These are phyloP conservation scores for Ceratina japonica DNA, from an alignment of 1,140 invertebrate genomes.

Conservation along the genomic window DNA sequence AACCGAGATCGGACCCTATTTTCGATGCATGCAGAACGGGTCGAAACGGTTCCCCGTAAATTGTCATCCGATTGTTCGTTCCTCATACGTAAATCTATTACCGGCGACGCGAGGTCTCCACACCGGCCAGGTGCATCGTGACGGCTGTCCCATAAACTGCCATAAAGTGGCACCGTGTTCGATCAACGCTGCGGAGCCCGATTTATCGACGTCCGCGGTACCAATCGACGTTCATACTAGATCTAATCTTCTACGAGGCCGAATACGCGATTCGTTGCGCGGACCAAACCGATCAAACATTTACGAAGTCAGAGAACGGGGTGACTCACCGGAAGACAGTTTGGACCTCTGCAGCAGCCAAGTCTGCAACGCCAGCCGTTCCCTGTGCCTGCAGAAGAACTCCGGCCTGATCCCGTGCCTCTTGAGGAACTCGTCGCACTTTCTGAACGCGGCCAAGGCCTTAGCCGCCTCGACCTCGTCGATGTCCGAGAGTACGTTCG, in stretches of 20 bases:
- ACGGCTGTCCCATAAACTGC: constrained; percentile 10
- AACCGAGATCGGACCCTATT: constrained; percentile 41
- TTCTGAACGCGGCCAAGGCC: constrained; percentile 80
- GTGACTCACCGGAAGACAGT: constrained; percentile 66
- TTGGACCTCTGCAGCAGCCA: constrained; percentile 75
- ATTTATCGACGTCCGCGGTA: neutral
- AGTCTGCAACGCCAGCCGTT: constrained; percentile 79
- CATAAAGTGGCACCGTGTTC: constrained; percentile 8
- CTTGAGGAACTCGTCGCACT: constrained; percentile 83
- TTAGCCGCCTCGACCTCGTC: constrained; percentile 77
- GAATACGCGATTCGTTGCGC: no score
- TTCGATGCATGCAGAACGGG: constrained; percentile 6
- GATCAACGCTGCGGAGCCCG: constrained; percentile 2
- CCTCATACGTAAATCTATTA: constrained; percentile 38
- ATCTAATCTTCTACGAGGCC: no score
- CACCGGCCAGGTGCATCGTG: constrained; percentile 10
- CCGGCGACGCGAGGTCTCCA: neutral
- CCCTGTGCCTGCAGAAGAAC: constrained; percentile 82
- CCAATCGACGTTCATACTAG: neutral
- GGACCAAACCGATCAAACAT: neutral
- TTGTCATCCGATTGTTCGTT: constrained; percentile 33
- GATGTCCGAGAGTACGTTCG: constrained; percentile 63
- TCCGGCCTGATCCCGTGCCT: constrained; percentile 83
- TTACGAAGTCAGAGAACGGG: neutral
- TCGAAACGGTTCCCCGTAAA: constrained; percentile 28